Conservation (phyloP, 2,888 invertebrate species). For the Tenthredo livida region DNA sequence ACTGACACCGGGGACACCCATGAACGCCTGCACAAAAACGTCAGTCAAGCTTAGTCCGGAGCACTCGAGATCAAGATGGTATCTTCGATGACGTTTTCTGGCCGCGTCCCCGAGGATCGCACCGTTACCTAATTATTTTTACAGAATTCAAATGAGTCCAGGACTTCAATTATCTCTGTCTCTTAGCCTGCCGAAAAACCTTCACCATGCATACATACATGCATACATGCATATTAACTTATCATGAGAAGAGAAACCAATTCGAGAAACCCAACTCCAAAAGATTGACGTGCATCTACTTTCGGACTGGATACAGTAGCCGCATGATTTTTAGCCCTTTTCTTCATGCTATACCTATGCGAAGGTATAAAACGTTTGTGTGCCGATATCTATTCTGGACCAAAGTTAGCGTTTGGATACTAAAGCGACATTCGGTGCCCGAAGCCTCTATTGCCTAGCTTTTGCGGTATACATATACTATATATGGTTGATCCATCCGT, state of each 20-base stretch:
- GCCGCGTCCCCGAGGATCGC: constrained; percentile 58
- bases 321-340: neutral
- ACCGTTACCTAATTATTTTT: constrained; percentile 72
- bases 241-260: neutral
- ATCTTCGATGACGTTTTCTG: constrained; percentile 60
- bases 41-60: constrained; percentile 74
- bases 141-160: constrained; percentile 48
- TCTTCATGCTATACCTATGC: neutral
- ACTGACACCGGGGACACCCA: constrained; percentile 63
- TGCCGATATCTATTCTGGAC: neutral
- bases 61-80: constrained; percentile 69
- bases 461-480: neutral
- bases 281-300: neutral
- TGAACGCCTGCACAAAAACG: constrained; percentile 71
- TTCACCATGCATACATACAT: too few species aligned
- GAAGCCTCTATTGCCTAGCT: neutral
- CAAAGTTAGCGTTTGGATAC: constrained; percentile 9
- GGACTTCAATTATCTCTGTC: neutral
- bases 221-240: neutral
- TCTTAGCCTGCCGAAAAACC: neutral
- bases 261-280: neutral
- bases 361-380: neutral
- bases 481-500: constrained; percentile 13
- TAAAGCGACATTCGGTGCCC: neutral
- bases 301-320: neutral